Percentiles rank a stretch among this genome's conserved stretches.
Evolutionary conservation across 1,140 invertebrate species (phyloP).

Genomic region (Atta texana): DNA sequence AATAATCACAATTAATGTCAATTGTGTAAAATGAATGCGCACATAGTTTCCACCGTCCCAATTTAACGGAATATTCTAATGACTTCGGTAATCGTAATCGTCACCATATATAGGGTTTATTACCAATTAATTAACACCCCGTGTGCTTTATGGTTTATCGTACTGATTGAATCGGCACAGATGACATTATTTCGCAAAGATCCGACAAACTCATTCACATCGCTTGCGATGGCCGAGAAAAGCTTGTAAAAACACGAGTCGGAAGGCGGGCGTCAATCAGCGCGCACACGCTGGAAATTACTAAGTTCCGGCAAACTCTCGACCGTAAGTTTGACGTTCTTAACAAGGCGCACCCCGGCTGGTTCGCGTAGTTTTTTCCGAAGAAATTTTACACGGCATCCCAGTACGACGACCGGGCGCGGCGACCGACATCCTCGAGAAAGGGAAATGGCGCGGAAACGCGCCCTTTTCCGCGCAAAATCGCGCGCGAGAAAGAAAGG

Average conservation of each 20-base stretch:
- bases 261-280: conserved; percentile 29
- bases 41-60: not conserved
- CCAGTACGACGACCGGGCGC: not conserved
- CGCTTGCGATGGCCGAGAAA: not conserved
- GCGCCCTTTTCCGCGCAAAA: conserved; percentile 1
- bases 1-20: conserved; percentile 22
- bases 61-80: conserved; percentile 12
- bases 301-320: conserved; percentile 62
- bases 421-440: conserved; percentile 21
- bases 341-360: conserved; percentile 63
- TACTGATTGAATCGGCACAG: not conserved
- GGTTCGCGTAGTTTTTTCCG: conserved; percentile 64
- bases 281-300: conserved; percentile 55
- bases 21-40: conserved; percentile 20
- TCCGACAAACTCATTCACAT: not conserved
- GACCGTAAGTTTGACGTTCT: conserved; percentile 65
- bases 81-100: conserved; percentile 4
- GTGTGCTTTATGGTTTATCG: not conserved
- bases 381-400: conserved; percentile 70
- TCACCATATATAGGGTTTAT: not conserved
- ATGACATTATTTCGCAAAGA: not conserved
- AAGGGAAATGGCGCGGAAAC: conserved; percentile 71
- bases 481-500: conserved; percentile 51
- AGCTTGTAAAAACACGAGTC: conserved; percentile 17
- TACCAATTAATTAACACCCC: conserved; percentile 39